These are phyloP conservation scores for Pyrrhosoma nymphula DNA, from an alignment of 2,888 invertebrate genomes.

Conservation along the genomic window DNA sequence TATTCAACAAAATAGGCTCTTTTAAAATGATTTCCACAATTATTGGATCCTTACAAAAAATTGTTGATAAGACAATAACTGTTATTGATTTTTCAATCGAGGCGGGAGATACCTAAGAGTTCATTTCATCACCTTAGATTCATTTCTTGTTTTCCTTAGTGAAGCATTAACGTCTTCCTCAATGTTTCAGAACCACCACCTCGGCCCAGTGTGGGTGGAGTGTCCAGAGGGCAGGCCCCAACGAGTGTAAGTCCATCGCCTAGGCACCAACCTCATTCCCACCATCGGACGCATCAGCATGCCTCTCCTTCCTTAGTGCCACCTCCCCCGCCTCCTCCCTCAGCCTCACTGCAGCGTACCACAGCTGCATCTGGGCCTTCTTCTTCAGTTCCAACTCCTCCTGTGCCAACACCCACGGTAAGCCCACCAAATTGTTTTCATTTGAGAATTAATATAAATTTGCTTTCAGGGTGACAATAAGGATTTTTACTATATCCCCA, in stretches of 20 bases:
- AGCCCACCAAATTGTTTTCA: neutral
- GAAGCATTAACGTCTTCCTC: no score
- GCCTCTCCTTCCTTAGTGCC: conserved; percentile 45
- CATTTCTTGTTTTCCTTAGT: no score
- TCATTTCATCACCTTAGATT: no score
- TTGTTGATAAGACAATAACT: no score
- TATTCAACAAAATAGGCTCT: no score
- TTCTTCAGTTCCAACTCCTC: conserved; percentile 50
- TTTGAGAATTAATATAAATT: neutral
- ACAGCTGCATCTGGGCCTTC: neutral
- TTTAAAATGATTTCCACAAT: no score
- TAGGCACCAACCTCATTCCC: conserved; percentile 33
- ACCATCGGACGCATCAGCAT: conserved; percentile 55
- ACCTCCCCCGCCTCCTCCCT: conserved; percentile 41
- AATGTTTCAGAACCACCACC: conserved; percentile 42
- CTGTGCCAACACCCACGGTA: conserved; percentile 42
- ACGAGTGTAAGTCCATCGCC: conserved; percentile 41
- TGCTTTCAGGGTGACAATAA: neutral
- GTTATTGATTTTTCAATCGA: no score
- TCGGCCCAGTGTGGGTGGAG: conserved; percentile 44
- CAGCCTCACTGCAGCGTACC: conserved; percentile 11
- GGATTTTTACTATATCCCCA: no score
- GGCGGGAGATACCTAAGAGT: no score
- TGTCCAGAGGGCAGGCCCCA: conserved; percentile 23
- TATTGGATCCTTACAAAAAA: no score